Evolutionary conservation across 1,140 invertebrate genomes (phyloP), one percentile per base, ranked within the genome.

Genomic region (Drosophila tani): DNA sequence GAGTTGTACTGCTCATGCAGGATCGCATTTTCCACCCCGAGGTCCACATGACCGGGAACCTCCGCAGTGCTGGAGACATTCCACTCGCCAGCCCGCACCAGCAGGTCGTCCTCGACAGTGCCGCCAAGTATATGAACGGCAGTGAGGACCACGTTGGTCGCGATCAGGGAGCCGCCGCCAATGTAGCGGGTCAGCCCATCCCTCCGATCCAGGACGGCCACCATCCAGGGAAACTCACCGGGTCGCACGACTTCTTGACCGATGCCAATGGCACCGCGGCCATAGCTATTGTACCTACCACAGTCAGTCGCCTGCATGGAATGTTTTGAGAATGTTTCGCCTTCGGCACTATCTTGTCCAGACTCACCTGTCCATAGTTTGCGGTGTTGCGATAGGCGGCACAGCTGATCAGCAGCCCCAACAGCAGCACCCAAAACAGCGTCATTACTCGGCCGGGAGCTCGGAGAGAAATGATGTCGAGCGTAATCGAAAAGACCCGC

Each of bases 191-290:
- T 2, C 94, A 79, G 58, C 95, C 92, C 0, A 94, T 93, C 59
- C 15, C 59, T 38, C 3, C 21, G 14, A 14, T 83, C 95, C 73
- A 97, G 83, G 38, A 98, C 94, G 7, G 96, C 97, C 0, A 96
- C 95, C 93, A 97, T 96, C 97, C 97, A 98, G 1, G 97, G 97
- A 81, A 97, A 98, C 93, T 98, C 97, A 15, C 96, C 94, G 63
- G 94, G 94, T 75, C 94, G 92, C 0, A 94, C 93, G 68, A 94
- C 96, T 94, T 94, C 40, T 95, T 93, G 0, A 8, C 15, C 3
- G 11, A 1, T 21, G 14, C 19, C 40, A 19, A 17, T 32, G 17
- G 24, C 17, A 0, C 8, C 2, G 2, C 27, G 27, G 2, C 67
- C 73, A 4, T 41, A 29, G n/a, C 5, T 6, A 14, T 71, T 58